phyloP scores from a whole-genome alignment of 1,140 invertebrate genomes.

The Eriosoma lanigerum region DNA sequence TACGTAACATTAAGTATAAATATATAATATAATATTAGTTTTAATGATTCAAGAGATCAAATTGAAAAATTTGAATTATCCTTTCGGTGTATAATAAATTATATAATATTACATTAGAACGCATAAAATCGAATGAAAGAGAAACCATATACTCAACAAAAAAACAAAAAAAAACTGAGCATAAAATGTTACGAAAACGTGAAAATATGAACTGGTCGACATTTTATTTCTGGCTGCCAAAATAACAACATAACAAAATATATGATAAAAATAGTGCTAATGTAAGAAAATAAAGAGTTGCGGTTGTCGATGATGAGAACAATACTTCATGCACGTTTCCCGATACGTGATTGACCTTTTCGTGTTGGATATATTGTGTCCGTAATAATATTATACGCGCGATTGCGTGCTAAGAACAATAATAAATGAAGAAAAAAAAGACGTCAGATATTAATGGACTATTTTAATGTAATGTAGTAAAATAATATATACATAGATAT shows the following conservation, averaged over 20 bases:
- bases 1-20: too few relatives aligned
- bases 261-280: too few relatives aligned
- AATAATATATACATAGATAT: too few relatives aligned
- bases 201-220: too few relatives aligned
- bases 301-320: background rate
- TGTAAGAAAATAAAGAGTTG: background rate
- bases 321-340: background rate
- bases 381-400: background rate
- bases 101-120: too few relatives aligned
- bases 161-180: too few relatives aligned
- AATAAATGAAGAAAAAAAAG: conserved; percentile 34
- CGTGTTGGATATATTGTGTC: background rate
- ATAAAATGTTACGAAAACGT: too few relatives aligned
- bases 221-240: too few relatives aligned
- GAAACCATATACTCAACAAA: too few relatives aligned
- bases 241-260: too few relatives aligned
- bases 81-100: background rate
- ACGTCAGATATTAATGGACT: conserved; percentile 41
- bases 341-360: conserved; percentile 37
- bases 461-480: conserved; percentile 44
- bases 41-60: background rate
- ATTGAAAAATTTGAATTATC: conserved; percentile 13
- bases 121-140: too few relatives aligned
- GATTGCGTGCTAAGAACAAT: conserved; percentile 22
- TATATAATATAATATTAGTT: too few relatives aligned